A percentile compares a stretch with the other conserved stretches of the same genome.
Conservation (phyloP, 2,113 vertebrate species). For the Macroglossus sobrinus region DNA sequence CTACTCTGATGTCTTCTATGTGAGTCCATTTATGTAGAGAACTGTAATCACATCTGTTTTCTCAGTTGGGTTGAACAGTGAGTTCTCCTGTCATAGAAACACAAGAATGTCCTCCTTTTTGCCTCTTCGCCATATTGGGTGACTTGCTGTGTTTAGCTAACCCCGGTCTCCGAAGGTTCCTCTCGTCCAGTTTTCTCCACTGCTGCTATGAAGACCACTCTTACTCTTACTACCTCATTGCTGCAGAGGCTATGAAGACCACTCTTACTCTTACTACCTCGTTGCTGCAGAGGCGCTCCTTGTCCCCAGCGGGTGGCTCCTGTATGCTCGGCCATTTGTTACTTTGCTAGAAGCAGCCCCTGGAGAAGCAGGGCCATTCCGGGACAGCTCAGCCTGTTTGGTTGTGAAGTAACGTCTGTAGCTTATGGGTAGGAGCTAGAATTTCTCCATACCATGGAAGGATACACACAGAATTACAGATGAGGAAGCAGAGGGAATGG, state of each 20-base stretch:
- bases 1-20: accelerated
- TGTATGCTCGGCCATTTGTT: neutral
- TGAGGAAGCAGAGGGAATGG: neutral
- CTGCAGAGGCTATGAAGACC: neutral
- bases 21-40: neutral
- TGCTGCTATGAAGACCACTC: neutral
- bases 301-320: neutral
- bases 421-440: neutral
- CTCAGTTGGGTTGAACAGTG: neutral
- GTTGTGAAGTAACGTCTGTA: neutral
- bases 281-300: accelerated
- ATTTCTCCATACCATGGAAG: accelerated
- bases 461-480: neutral
- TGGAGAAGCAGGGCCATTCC: neutral
- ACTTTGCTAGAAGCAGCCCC: neutral
- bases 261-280: too few species aligned
- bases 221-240: too few species aligned
- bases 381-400: neutral
- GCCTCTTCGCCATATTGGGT: neutral
- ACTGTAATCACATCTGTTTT: neutral
- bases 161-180: accelerated
- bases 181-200: neutral
- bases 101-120: neutral
- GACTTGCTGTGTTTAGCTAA: neutral
- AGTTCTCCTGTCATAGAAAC: neutral